Conservation (phyloP, 2,888 invertebrate species). For the Oegoconia quadripuncta region DNA sequence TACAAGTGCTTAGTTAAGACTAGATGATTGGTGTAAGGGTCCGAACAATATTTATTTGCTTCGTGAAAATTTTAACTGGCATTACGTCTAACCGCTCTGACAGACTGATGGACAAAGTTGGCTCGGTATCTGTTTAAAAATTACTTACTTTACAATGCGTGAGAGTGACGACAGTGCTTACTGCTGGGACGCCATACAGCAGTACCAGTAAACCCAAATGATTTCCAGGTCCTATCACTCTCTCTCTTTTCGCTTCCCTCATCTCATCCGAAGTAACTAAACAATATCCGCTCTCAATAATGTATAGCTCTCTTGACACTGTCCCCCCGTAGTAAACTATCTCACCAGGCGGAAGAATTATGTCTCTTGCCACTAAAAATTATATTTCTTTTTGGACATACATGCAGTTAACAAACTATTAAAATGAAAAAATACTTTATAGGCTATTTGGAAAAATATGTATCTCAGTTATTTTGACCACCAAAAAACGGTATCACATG, state of each 20-base stretch:
- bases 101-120: too few relatives aligned
- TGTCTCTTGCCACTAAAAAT: conserved; percentile 56
- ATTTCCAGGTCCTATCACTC: conserved; percentile 64
- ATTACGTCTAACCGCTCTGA: too few relatives aligned
- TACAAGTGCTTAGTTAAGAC: too few relatives aligned
- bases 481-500: too few relatives aligned
- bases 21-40: too few relatives aligned
- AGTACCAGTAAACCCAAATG: conserved; percentile 68
- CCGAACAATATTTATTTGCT: too few relatives aligned
- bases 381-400: too few relatives aligned
- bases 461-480: too few relatives aligned
- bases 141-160: conserved; percentile 71
- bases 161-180: conserved; percentile 66
- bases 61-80: too few relatives aligned
- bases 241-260: conserved; percentile 47
- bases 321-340: conserved; percentile 75
- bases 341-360: conserved; percentile 72
- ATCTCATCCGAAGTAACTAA: conserved; percentile 53
- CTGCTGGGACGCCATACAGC: conserved; percentile 69
- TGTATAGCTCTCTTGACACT: conserved; percentile 70
- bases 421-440: too few relatives aligned
- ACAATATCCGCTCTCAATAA: conserved; percentile 74
- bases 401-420: too few relatives aligned
- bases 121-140: background rate
- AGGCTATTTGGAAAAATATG: too few relatives aligned